A percentile compares a stretch with the other conserved stretches of the same genome.
These are phyloP conservation scores for Nemurella pictetii DNA, from an alignment of 2,888 invertebrate species.

Conservation along the genomic window DNA sequence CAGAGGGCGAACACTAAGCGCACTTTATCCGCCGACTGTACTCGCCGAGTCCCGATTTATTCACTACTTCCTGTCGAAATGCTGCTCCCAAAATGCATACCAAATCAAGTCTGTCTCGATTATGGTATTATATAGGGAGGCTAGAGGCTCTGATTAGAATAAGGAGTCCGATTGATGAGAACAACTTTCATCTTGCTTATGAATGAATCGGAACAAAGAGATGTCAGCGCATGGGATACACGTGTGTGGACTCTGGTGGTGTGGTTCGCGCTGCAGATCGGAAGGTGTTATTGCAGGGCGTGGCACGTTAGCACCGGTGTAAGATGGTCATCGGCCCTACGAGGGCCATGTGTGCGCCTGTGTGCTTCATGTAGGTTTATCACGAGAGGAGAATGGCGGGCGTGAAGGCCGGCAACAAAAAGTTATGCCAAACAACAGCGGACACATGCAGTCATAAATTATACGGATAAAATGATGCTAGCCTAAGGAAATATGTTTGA, in stretches of 20 bases:
- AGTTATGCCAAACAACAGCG: neutral
- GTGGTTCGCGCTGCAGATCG: too few relatives aligned
- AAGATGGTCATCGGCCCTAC: neutral
- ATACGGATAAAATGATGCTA: neutral
- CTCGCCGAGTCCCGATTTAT: neutral
- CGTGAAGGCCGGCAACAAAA: neutral
- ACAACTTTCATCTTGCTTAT: neutral
- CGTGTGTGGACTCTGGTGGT: neutral
- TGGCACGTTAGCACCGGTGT: neutral
- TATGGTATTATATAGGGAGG: too few relatives aligned
- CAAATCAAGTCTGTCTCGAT: neutral
- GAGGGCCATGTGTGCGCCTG: neutral
- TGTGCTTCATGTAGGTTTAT: neutral
- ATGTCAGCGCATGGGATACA: too few relatives aligned
- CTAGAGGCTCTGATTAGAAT: neutral
- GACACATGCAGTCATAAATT: neutral
- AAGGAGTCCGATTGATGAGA: too few relatives aligned
- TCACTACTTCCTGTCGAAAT: neutral
- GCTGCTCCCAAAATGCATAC: neutral
- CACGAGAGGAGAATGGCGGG: neutral
- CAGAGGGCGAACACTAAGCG: neutral
- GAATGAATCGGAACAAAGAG: neutral
- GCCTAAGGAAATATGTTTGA: neutral
- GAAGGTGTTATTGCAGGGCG: neutral
- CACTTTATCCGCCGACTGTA: neutral